These are phyloP conservation scores for Brachystomella parvula DNA, from an alignment of 1,140 invertebrate genomes.

Conservation along the genomic window DNA sequence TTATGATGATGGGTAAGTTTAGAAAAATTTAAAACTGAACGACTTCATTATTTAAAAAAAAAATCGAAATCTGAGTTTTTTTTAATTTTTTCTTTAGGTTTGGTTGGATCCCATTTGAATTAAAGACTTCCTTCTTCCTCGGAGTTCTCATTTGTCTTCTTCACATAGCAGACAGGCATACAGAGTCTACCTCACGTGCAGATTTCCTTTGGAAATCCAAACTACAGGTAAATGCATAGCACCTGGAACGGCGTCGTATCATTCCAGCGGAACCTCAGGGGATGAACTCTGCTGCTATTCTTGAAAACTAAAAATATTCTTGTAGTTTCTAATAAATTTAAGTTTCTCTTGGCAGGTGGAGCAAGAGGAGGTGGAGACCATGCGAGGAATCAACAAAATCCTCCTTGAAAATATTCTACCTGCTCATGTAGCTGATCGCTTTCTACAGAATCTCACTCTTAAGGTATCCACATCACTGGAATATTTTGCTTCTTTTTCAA, in stretches of 20 bases:
- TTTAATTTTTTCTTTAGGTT: constrained; percentile 49
- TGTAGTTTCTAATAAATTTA: neutral
- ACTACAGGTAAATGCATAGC: constrained; percentile 44
- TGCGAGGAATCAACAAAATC: constrained; percentile 87
- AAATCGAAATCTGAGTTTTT: too few species aligned
- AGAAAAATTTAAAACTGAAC: too few species aligned
- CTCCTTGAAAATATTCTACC: constrained; percentile 94
- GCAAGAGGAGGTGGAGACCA: constrained; percentile 88
- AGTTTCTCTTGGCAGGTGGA: constrained; percentile 55
- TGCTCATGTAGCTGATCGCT: constrained; percentile 89
- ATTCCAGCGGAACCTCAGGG: too few species aligned
- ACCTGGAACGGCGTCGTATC: too few species aligned
- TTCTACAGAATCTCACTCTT: constrained; percentile 50
- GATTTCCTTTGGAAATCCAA: constrained; percentile 91
- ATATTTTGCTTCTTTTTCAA: too few species aligned
- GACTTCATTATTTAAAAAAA: too few species aligned
- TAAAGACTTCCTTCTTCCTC: constrained; percentile 55
- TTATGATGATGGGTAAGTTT: constrained; percentile 50
- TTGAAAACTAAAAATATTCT: neutral
- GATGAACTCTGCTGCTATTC: too few species aligned
- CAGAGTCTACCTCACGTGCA: constrained; percentile 74
- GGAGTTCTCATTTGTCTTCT: constrained; percentile 53
- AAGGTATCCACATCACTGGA: constrained; percentile 25
- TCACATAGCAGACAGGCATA: constrained; percentile 72
- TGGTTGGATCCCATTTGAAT: constrained; percentile 54